Evolutionary conservation across 1,140 invertebrate species (phyloP), one percentile per base, ranked within the genome.

Genomic region (Matsumurasca onukii): DNA sequence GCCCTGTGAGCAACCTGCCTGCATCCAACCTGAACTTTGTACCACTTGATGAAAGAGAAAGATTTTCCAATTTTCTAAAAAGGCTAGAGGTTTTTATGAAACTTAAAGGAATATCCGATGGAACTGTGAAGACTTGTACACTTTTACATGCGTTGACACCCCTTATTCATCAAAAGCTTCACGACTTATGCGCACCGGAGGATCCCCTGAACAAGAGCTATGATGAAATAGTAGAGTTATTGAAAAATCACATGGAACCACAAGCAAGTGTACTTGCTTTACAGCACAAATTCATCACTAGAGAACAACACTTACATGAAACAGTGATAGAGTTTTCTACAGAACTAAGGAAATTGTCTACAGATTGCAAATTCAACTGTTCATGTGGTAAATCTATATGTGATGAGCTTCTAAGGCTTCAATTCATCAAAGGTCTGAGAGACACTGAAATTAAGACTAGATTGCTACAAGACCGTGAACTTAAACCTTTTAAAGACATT

Each of bases 111-210:
- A n/a, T n/a, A n/a, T n/a, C n/a, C n/a, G n/a, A n/a, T n/a, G n/a
- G n/a, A n/a, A n/a, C n/a, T n/a, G n/a, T n/a, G n/a, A n/a, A n/a
- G n/a, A n/a, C n/a, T n/a, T n/a, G n/a, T n/a, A n/a, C n/a, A n/a
- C n/a, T n/a, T n/a, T n/a, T n/a, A n/a, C n/a, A n/a, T n/a, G n/a
- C n/a, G n/a, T n/a, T n/a, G n/a, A n/a, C n/a, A n/a, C n/a, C n/a
- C n/a, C n/a, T n/a, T n/a, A n/a, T n/a, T n/a, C n/a, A n/a, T n/a
- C n/a, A n/a, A n/a, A n/a, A n/a, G n/a, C n/a, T n/a, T n/a, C n/a
- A n/a, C n/a, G n/a, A n/a, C n/a, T n/a, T n/a, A n/a, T 67, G 69
- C 68, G 17, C 34, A 12, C 34, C 34, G 9, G 34, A 45, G 34
- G 34, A 45, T 17, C 34, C 34, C 17, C 17, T 45, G 34, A 17